A percentile compares a stretch with the other conserved stretches of the same genome.
Evolutionary conservation across 2,888 invertebrate genomes (phyloP).

Genomic region (Bellardia bayeri): DNA sequence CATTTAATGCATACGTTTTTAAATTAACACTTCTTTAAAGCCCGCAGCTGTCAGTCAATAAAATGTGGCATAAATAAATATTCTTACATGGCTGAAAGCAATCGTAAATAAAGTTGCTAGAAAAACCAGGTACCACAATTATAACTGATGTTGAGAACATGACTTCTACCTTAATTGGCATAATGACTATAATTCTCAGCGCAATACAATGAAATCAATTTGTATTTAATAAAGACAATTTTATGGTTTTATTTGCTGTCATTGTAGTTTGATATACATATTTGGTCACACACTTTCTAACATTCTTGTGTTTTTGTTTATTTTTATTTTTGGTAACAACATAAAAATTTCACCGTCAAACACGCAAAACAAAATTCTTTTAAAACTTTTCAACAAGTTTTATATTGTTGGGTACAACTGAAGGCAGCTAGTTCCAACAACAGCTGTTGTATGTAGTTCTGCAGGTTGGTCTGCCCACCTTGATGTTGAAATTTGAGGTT

Average conservation of each 20-base stretch:
- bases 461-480: slow-evolving; percentile 40
- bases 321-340: slow-evolving; percentile 14
- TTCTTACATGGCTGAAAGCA: background rate
- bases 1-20: slow-evolving; percentile 8
- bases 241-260: background rate
- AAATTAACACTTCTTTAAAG: slow-evolving; percentile 21
- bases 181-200: slow-evolving; percentile 1
- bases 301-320: slow-evolving; percentile 13
- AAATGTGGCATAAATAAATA: slow-evolving; percentile 2
- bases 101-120: background rate
- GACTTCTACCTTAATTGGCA: slow-evolving; percentile 2
- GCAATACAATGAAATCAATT: background rate
- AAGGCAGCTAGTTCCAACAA: background rate
- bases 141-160: slow-evolving; percentile 16
- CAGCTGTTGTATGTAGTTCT: background rate
- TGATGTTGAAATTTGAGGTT: background rate
- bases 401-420: slow-evolving; percentile 9
- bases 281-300: slow-evolving; percentile 67
- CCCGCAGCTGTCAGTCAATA: slow-evolving; percentile 4
- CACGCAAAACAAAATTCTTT: slow-evolving; percentile 46
- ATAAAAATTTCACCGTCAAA: slow-evolving; percentile 60
- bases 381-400: slow-evolving; percentile 61
- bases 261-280: background rate
- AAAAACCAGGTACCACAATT: slow-evolving; percentile 8
- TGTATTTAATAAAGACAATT: slow-evolving; percentile 14